phyloP scores from a whole-genome alignment of 2,888 invertebrate species.

The Watsonalla binaria region DNA sequence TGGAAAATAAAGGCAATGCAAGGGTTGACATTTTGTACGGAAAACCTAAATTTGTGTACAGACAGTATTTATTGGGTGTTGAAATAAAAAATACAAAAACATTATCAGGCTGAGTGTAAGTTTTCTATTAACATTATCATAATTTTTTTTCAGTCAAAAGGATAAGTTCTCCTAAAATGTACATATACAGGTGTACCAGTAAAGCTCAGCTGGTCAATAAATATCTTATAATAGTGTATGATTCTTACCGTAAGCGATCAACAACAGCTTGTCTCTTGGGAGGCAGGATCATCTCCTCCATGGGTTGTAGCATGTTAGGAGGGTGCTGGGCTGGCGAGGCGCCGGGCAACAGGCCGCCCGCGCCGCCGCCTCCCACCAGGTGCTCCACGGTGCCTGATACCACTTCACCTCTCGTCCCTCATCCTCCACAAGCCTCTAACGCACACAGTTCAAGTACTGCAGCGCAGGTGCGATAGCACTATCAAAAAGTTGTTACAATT shows the following conservation, averaged over 20 bases:
- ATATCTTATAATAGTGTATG: background rate
- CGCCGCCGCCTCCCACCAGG: constrained; percentile 86
- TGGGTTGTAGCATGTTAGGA: constrained; percentile 81
- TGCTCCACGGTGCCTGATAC: constrained; percentile 82
- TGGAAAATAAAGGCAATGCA: too few relatives aligned
- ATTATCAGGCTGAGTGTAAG: too few relatives aligned
- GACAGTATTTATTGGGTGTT: too few relatives aligned
- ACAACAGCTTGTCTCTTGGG: constrained; percentile 92
- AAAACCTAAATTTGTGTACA: too few relatives aligned
- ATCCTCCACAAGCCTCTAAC: constrained; percentile 38
- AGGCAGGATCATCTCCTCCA: constrained; percentile 85
- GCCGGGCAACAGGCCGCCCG: constrained; percentile 82
- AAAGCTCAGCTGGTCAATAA: constrained; percentile 5
- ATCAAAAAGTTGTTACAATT: constrained; percentile 52
- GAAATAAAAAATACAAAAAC: too few relatives aligned
- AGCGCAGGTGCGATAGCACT: constrained; percentile 56
- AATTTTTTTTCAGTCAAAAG: background rate
- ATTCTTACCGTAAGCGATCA: constrained; percentile 83
- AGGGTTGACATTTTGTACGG: too few relatives aligned
- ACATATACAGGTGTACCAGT: too few relatives aligned
- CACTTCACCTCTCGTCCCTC: constrained; percentile 55
- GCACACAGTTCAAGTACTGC: constrained; percentile 55
- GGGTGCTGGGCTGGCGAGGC: constrained; percentile 79
- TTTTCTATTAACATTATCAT: too few relatives aligned
- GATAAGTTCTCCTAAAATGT: too few relatives aligned